Conservation (phyloP, 2,888 invertebrate species). For the Anodontia alba region DNA sequence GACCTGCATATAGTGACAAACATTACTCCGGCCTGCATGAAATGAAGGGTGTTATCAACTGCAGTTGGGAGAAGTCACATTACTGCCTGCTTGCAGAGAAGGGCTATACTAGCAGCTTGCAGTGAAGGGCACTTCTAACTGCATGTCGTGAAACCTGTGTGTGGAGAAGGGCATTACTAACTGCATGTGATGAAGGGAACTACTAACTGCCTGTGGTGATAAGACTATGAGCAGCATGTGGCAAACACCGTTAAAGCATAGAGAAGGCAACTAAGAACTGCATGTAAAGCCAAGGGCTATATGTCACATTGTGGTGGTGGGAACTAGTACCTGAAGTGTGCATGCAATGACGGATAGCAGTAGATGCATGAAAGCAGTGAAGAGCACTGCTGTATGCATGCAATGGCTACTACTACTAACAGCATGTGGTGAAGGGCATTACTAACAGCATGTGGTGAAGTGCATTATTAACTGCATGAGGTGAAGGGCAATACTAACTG, state of each 20-base stretch:
- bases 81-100: neutral
- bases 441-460: neutral
- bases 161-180: neutral
- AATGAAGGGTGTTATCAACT: neutral
- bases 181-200: neutral
- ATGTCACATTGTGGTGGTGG: neutral
- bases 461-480: neutral
- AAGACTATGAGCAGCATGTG: neutral
- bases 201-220: neutral
- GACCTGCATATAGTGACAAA: neutral
- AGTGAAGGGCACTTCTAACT: neutral
- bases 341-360: neutral
- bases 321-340: neutral
- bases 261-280: neutral
- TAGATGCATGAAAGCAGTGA: neutral
- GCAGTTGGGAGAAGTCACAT: neutral
- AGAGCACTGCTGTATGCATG: neutral
- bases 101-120: neutral
- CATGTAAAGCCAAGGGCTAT: neutral
- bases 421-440: neutral
- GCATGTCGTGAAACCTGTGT: neutral
- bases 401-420: neutral
- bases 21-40: neutral
- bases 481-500: neutral
- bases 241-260: neutral